Evolutionary conservation across 2,888 invertebrate species (phyloP), one percentile per base, ranked within the genome.

Genomic region (Anticlea derivata): DNA sequence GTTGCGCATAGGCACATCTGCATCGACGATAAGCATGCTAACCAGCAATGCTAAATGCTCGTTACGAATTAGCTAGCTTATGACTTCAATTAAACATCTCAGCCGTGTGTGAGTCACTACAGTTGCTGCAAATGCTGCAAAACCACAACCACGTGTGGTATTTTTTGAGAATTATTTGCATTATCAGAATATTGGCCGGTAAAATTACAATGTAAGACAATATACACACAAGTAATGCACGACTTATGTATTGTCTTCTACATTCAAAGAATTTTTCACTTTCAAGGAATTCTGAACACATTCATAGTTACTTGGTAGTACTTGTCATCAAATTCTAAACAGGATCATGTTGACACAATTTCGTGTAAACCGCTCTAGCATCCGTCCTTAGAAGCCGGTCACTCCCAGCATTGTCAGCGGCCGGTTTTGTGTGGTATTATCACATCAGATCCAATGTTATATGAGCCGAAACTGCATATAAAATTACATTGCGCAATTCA

Each of bases 21-120:
- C 37, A 39, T 37, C 56, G 48, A 60, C 60, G 73, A 71, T 76
- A 71, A 75, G 71, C 63, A 68, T 53, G 58, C 65, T 73, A 80
- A 81, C 70, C n/a, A n/a, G n/a, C n/a, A 62, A 73, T 73, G 66
- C 72, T 78, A 82, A 82, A 59, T 76, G 78, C 68, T 76, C 66
- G 75, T 80, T 75, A 77, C 71, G 30, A 78, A 80, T 85, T 80
- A 81, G 68, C 70, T 64, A 67, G 62, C 67, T 71, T 69, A 73
- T 71, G 77, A 75, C 76, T 45, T 68, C 69, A 73, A 79, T 76
- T 78, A 70, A 68, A 72, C 72, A 71, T 70, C 68, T 70, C 65
- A 59, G 54, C 55, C 51, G 61, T 66, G 65, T 53, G 51, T 73
- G 69, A 67, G 59, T 73, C 63, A 70, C 45, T 55, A 27, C 11